These are phyloP conservation scores for Ciconia nigra DNA, from an alignment of 2,797 vertebrate species.

Conservation along the genomic window DNA sequence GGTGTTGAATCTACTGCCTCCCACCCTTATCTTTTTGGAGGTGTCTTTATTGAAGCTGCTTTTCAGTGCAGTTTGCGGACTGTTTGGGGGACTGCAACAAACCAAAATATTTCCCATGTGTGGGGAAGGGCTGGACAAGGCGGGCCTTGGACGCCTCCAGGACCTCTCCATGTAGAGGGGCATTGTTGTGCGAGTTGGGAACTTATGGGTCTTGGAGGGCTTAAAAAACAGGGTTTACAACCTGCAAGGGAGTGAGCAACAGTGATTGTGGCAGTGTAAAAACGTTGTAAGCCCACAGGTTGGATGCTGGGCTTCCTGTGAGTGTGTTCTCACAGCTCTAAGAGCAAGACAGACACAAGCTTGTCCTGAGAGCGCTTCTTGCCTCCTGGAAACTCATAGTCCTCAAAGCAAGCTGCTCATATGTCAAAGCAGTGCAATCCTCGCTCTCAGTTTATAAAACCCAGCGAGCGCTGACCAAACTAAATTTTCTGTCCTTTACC, in stretches of 20 bases:
- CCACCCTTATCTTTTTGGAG: not conserved
- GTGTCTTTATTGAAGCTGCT: not conserved
- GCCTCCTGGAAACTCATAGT: not conserved
- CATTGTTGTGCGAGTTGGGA: not conserved
- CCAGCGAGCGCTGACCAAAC: not conserved
- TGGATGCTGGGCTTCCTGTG: not conserved
- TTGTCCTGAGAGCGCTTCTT: not conserved
- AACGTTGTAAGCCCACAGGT: fast-evolving
- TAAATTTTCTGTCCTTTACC: not conserved
- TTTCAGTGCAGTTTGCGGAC: not conserved
- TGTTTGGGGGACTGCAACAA: not conserved
- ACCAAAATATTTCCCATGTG: not conserved
- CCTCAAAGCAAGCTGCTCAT: not conserved
- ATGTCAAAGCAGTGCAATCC: not conserved
- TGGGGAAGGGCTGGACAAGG: not conserved
- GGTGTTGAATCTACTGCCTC: not conserved
- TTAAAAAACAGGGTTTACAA: not conserved
- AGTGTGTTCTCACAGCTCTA: not conserved
- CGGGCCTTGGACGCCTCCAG: not conserved
- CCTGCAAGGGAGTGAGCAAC: not conserved
- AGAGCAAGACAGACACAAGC: not conserved
- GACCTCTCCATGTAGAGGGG: not conserved
- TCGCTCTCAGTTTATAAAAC: not conserved
- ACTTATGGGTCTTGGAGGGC: not conserved
- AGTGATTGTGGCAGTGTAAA: not conserved